phyloP scores from a whole-genome alignment of 35 echinoderm and acorn worm species.

The Eucidaris tribuloides region DNA sequence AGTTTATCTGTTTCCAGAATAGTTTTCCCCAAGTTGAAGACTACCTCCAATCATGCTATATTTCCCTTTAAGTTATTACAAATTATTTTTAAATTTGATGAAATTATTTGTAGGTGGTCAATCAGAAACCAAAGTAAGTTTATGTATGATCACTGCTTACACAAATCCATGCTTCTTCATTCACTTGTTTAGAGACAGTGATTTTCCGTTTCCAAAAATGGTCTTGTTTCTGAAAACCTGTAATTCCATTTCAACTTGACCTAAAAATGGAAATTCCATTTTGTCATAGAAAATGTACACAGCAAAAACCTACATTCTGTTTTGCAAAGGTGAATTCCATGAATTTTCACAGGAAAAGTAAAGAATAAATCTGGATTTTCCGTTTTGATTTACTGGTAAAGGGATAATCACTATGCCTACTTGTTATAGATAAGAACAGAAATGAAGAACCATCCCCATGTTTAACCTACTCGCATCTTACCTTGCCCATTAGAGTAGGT shows the following conservation, averaged over 20 bases:
- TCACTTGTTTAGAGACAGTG: too few species aligned
- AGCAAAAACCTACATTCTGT: neutral
- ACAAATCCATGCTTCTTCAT: neutral
- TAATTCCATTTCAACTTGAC: too few species aligned
- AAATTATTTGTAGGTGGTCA: neutral
- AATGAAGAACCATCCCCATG: neutral
- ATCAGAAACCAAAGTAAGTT: neutral
- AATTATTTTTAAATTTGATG: neutral
- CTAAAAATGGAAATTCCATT: too few species aligned
- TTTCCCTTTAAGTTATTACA: neutral
- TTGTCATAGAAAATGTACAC: too few species aligned
- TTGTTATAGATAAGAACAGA: neutral
- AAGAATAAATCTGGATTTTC: too few species aligned
- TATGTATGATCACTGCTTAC: neutral
- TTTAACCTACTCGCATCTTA: neutral
- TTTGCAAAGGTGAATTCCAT: too few species aligned
- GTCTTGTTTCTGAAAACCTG: neutral
- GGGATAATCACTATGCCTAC: neutral
- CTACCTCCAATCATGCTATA: too few species aligned
- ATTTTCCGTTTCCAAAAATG: too few species aligned
- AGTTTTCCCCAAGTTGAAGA: too few species aligned
- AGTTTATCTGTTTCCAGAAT: neutral
- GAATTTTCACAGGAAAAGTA: too few species aligned
- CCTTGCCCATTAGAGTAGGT: conserved; percentile 79
- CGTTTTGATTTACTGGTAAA: too few species aligned